These are phyloP conservation scores for Melanotaenia pygmaea DNA, from an alignment of 2,797 vertebrate species.

Conservation along the genomic window DNA sequence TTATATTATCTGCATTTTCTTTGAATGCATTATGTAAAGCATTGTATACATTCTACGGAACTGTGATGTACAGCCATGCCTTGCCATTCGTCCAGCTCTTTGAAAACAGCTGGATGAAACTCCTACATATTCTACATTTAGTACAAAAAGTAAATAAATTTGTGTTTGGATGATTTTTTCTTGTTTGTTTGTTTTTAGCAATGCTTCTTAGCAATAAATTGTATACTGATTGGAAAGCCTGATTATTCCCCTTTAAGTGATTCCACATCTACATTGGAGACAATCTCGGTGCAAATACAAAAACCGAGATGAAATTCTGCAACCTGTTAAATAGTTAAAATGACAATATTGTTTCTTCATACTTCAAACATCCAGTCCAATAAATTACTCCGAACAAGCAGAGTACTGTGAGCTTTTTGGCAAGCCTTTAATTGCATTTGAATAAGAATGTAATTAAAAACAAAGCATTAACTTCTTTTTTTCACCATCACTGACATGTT, in stretches of 20 bases:
- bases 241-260: neutral
- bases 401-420: too few relatives aligned
- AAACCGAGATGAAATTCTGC: too few relatives aligned
- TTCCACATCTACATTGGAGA: neutral
- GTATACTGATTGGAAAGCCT: neutral
- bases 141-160: neutral
- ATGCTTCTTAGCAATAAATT: too few relatives aligned
- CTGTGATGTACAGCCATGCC: neutral
- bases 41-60: neutral
- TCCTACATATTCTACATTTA: neutral
- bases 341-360: too few relatives aligned
- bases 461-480: too few relatives aligned
- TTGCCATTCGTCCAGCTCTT: neutral
- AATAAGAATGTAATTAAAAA: too few relatives aligned
- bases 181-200: neutral
- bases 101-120: neutral
- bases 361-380: too few relatives aligned
- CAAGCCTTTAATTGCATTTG: too few relatives aligned
- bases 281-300: too few relatives aligned
- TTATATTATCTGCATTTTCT: neutral
- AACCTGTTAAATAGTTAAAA: too few relatives aligned
- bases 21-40: neutral
- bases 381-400: too few relatives aligned
- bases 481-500: too few relatives aligned
- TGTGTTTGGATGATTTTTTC: neutral